A percentile compares a stretch with the other conserved stretches of the same genome.
These are phyloP conservation scores for Blastobasis adustella DNA, from an alignment of 2,888 invertebrate genomes.

Conservation along the genomic window DNA sequence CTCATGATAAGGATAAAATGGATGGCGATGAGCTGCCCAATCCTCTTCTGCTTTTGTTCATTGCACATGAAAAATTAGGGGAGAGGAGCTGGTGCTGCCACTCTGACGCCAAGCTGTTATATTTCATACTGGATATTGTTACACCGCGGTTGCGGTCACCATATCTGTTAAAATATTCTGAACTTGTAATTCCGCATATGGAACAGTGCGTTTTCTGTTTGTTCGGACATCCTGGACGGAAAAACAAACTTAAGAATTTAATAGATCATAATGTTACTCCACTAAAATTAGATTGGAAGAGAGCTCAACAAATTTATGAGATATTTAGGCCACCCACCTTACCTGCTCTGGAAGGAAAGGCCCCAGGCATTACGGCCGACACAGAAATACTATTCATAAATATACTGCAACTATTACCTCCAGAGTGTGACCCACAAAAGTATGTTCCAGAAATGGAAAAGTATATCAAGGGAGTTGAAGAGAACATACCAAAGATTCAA, in stretches of 20 bases:
- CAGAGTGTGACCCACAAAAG: conserved; percentile 78
- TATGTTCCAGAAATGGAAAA: conserved; percentile 77
- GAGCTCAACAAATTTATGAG: conserved; percentile 84
- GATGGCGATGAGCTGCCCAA: conserved; percentile 78
- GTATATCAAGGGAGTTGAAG: conserved; percentile 78
- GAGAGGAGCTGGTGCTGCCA: conserved; percentile 84
- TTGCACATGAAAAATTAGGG: conserved; percentile 90
- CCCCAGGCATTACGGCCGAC: conserved; percentile 87
- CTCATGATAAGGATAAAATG: conserved; percentile 49
- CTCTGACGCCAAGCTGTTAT: conserved; percentile 84
- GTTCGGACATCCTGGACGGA: conserved; percentile 86
- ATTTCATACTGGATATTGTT: conserved; percentile 84
- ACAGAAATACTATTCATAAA: conserved; percentile 83
- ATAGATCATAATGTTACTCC: conserved; percentile 85
- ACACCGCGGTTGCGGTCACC: conserved; percentile 81
- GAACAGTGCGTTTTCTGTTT: conserved; percentile 91
- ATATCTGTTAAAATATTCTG: conserved; percentile 76
- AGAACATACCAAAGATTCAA: conserved; percentile 71
- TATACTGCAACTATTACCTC: conserved; percentile 80
- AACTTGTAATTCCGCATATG: conserved; percentile 83
- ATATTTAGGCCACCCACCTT: conserved; percentile 86
- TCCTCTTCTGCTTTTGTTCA: conserved; percentile 84
- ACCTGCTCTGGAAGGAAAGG: conserved; percentile 86
- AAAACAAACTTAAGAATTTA: conserved; percentile 74
- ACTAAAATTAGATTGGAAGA: conserved; percentile 81